Evolutionary conservation across 2,797 vertebrate genomes (phyloP).

Genomic region (Artibeus lituratus): DNA sequence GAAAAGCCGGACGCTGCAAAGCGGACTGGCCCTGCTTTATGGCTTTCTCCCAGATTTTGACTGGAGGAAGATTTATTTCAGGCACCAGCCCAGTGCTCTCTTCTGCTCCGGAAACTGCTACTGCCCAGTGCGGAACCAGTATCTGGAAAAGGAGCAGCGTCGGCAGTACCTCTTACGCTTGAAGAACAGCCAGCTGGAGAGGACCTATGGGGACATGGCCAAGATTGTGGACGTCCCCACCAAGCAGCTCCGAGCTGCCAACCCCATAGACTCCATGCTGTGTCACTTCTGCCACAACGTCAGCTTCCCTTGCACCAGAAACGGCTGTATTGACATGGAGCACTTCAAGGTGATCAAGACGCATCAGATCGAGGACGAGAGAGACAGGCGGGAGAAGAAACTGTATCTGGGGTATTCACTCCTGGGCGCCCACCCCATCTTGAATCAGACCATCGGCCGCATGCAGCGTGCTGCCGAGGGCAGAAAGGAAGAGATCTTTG

Average conservation of each 20-base stretch:
- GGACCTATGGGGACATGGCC: constrained; percentile 92
- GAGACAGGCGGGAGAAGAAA: constrained; percentile 87
- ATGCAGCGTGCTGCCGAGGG: constrained; percentile 87
- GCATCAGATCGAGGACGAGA: constrained; percentile 94
- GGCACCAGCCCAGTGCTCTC: constrained; percentile 94
- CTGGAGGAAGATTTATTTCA: constrained; percentile 89
- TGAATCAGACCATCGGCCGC: constrained; percentile 90
- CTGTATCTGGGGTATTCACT: constrained; percentile 91
- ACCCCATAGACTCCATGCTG: constrained; percentile 94
- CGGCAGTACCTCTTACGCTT: constrained; percentile 92
- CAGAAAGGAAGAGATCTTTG: constrained; percentile 87
- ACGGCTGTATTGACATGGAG: constrained; percentile 87
- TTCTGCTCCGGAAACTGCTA: constrained; percentile 94
- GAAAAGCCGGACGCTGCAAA: constrained; percentile 96
- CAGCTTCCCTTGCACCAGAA: constrained; percentile 90
- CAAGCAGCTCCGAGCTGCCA: constrained; percentile 91
- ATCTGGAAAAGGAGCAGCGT: constrained; percentile 93
- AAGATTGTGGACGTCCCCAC: constrained; percentile 89
- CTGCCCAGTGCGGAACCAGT: constrained; percentile 92
- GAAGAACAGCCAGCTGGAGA: constrained; percentile 88
- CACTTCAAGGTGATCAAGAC: constrained; percentile 94
- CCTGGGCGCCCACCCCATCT: constrained; percentile 92
- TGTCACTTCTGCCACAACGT: constrained; percentile 96
- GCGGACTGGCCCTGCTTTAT: constrained; percentile 92
- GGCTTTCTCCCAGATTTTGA: constrained; percentile 92